phyloP scores from a whole-genome alignment of 2,113 vertebrate genomes.

The cattle (Bos taurus) region ARS-UCD2.0 NC_037346.1:63068001-63068500 shows the following conservation, averaged over 20 bases:
- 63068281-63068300: background rate
- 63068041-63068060: background rate
- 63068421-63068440: background rate
- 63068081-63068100: fast-evolving
- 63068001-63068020: background rate
- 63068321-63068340: background rate
- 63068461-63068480: background rate
- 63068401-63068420: background rate
- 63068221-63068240: background rate
- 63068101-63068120: background rate
- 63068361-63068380: background rate
- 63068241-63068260: background rate
- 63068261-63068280: background rate
- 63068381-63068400: background rate
- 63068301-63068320: fast-evolving
- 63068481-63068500: background rate
- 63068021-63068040: background rate
- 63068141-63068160: background rate
- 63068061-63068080: background rate
- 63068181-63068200: background rate
- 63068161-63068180: background rate
- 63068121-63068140: background rate
- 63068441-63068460: background rate
- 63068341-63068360: background rate
- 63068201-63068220: background rate